Percentiles rank a stretch among this genome's conserved stretches.
These are phyloP conservation scores for Dendrocopos noguchii DNA, from an alignment of 2,113 vertebrate species.

Conservation along the genomic window DNA sequence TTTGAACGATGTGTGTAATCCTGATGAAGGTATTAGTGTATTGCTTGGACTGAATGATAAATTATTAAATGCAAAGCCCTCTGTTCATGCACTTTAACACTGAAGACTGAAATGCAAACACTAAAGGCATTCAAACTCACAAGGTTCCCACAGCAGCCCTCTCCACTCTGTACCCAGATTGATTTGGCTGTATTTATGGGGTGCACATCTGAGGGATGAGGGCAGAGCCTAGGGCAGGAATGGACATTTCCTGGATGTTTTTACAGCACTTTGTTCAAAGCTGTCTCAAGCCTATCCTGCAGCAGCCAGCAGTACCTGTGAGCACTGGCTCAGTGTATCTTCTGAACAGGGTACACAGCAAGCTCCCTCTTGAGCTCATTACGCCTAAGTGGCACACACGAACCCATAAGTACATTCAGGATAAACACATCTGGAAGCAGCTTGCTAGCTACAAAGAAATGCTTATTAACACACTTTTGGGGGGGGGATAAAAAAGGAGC, in stretches of 20 bases:
- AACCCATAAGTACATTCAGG: not conserved
- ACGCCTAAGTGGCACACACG: not conserved
- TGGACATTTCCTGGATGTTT: not conserved
- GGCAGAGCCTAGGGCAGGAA: not conserved
- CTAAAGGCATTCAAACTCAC: not conserved
- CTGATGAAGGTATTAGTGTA: conserved; percentile 13
- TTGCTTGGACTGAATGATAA: not conserved
- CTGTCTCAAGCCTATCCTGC: not conserved
- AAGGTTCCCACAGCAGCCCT: not conserved
- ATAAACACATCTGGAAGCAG: conserved; percentile 2
- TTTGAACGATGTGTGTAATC: not conserved
- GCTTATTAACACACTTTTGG: not conserved
- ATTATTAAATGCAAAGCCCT: conserved; percentile 10
- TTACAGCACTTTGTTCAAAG: not conserved
- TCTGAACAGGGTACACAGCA: not conserved
- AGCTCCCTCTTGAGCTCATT: conserved; percentile 11
- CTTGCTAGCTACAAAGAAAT: not conserved
- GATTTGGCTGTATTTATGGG: not conserved
- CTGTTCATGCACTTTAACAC: not conserved
- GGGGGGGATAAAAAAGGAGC: not conserved
- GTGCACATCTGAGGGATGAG: not conserved
- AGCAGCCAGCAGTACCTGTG: not conserved
- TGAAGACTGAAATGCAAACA: not conserved
- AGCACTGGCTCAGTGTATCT: not conserved
- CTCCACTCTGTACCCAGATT: fast-evolving